Base-by-base conservation (phyloP, 1,140 invertebrate genomes). In the Mycetomoellerius zeteki region DNA sequence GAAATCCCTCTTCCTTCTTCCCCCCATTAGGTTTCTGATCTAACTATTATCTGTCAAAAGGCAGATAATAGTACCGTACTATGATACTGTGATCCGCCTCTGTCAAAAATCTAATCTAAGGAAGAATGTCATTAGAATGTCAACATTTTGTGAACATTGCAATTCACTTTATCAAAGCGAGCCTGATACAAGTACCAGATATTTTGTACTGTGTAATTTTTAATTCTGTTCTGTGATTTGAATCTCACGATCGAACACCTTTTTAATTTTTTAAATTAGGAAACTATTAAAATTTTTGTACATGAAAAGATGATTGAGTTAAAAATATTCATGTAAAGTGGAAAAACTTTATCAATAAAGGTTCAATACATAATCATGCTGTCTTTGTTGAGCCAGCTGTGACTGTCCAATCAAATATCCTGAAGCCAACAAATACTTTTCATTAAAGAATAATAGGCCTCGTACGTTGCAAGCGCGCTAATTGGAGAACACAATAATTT, bases 371-470 rank as follows among this genome's bases (percentile, higher is more conserved):
- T 47, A 50, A 30, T 67, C 24, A n/a, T 50, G 14, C 21, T 19
- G 47, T 65, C 60, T 80, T 52, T 50, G 10, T n/a, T 14, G 27
- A 67, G 27, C 8, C 60, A 43, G n/a, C 27, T 3, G 12, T 33
- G 43, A 14, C 27, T 1, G 19, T 52, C 60, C 37, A 65, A 78
- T 65, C 24, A 52, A 78, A 30, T 78, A 30, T 47, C 21, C 5
- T 24, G 58, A 47, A 27, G 37, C 33, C 58, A 78, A 21, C n/a
- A 16, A 27, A 77, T 43, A 65, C 43, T 43, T 65, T 50, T 78
- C 76, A 65, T 78, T 80, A 80, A 80, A 33, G 14, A n/a, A n/a
- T 67, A 80, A 67, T 77, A 77, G 65, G 37, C 47, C 3, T 67
- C 27, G 62, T 71, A 50, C 69, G 64, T 81, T 24, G 64, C 50